Conservation (phyloP, 2,888 invertebrate genomes). For the Eristalis pertinax region DNA sequence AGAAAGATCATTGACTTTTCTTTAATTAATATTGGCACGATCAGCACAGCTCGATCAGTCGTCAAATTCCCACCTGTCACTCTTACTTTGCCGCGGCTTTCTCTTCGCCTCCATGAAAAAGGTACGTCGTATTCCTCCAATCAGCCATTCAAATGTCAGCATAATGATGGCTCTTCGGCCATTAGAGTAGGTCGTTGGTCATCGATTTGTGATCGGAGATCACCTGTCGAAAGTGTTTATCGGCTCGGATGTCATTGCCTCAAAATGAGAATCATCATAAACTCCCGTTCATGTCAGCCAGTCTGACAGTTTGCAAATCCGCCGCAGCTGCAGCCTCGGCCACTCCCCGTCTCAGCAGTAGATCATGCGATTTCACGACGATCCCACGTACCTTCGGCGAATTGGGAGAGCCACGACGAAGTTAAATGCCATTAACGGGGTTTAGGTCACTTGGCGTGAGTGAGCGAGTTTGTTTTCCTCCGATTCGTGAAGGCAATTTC, state of each 20-base stretch:
- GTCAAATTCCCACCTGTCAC: not conserved
- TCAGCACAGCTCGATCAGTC: conserved; percentile 2
- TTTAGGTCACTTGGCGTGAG: conserved; percentile 34
- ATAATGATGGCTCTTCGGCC: not conserved
- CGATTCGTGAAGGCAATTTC: conserved; percentile 14
- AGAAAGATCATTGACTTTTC: not conserved
- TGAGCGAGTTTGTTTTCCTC: conserved; percentile 6
- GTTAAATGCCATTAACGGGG: conserved; percentile 58
- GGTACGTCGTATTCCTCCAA: not conserved
- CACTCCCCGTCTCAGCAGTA: conserved; percentile 43
- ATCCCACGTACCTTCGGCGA: conserved; percentile 12
- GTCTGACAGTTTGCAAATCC: conserved; percentile 44
- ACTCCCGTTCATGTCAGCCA: conserved; percentile 2
- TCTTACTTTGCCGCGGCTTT: not conserved
- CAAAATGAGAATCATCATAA: conserved; percentile 29
- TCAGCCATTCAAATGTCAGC: not conserved
- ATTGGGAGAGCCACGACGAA: conserved; percentile 7
- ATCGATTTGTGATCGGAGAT: conserved; percentile 4
- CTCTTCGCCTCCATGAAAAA: not conserved
- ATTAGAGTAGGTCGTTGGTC: conserved; percentile 4
- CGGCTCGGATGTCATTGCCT: not conserved
- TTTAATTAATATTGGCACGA: not conserved
- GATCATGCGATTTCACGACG: conserved; percentile 41
- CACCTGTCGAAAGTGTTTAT: conserved; percentile 12
- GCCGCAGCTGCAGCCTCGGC: not conserved